Evolutionary conservation across 2,888 invertebrate species (phyloP), one percentile per base, ranked within the genome.

Genomic region (Sturmia bella): DNA sequence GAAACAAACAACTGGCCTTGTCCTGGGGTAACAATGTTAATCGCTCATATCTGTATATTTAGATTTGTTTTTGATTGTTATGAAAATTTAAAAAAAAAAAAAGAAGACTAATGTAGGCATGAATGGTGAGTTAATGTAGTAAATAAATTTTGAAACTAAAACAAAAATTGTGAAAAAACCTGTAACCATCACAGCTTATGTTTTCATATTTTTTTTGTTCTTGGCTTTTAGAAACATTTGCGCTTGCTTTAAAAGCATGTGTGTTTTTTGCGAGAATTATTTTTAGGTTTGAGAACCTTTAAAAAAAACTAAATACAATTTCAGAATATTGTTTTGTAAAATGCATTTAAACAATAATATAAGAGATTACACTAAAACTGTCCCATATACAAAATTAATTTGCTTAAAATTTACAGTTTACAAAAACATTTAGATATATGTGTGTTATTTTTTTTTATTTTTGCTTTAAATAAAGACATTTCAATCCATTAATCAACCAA

Each of bases 401-500:
- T 80, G 77, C 74, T 78, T 83, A 64, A 76, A 76, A 73, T 76
- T 80, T 84, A 84, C 84, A 80, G 79, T 79, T 84, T 84, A 84
- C 83, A 84, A 81, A 83, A 84, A 84, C 84, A 84, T 81, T 84
- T 79, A 84, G 83, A 84, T 82, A 82, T 72, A 75, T 54, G 64
- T 72, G 6, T 57, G 27, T 74, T 41, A n/a, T 7, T 45, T 45
- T 69, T 45, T 64, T 43, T 45, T n/a, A n/a, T 57, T 45, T 43
- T 52, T 32, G 32, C 17, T 63, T 73, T n/a, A 32, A 43, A 68
- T 74, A 79, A 84, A 84, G 83, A 84, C 84, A 84, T 85, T 85
- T 87, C 85, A 87, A 87, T 86, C 85, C 85, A 86, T 88, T 86
- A 88, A 88, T 78, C 83, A 84, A 85, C 84, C 85, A 85, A 89